Conservation (phyloP, 2,113 vertebrate genomes). For the Oreochromis niloticus region DNA sequence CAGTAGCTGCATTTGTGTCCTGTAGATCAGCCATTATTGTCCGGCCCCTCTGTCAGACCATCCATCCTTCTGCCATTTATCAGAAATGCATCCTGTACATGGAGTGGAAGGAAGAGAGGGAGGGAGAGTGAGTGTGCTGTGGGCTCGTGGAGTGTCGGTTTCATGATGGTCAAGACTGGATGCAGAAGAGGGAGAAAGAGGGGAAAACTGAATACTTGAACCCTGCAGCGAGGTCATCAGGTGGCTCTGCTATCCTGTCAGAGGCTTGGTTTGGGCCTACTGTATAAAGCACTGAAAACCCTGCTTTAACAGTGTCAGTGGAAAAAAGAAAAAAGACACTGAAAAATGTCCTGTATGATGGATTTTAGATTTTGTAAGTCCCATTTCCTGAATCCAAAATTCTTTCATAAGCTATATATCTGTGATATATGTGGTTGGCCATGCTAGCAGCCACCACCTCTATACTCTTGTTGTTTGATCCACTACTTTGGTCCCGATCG, state of each 20-base stretch:
- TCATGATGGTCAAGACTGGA: constrained; percentile 9
- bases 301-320: not conserved
- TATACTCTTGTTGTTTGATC: not conserved
- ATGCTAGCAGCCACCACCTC: not conserved
- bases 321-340: not conserved
- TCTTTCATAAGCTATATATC: not conserved
- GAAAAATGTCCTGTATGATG: not conserved
- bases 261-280: not conserved
- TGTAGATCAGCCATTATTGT: constrained; percentile 99
- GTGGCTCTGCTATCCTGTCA: not conserved
- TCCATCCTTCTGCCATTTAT: constrained; percentile 96
- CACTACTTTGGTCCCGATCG: not conserved
- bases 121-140: not conserved
- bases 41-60: constrained; percentile 93
- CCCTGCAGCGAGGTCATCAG: not conserved
- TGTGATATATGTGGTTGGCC: not conserved
- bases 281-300: not conserved
- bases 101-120: constrained; percentile 39
- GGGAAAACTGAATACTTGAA: not conserved
- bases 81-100: constrained; percentile 80
- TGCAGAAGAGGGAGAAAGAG: not conserved
- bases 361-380: not conserved
- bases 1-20: constrained; percentile 93
- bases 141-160: not conserved
- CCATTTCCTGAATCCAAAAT: not conserved